These are phyloP conservation scores for Chionis minor DNA, from an alignment of 2,113 vertebrate species.

Conservation along the genomic window DNA sequence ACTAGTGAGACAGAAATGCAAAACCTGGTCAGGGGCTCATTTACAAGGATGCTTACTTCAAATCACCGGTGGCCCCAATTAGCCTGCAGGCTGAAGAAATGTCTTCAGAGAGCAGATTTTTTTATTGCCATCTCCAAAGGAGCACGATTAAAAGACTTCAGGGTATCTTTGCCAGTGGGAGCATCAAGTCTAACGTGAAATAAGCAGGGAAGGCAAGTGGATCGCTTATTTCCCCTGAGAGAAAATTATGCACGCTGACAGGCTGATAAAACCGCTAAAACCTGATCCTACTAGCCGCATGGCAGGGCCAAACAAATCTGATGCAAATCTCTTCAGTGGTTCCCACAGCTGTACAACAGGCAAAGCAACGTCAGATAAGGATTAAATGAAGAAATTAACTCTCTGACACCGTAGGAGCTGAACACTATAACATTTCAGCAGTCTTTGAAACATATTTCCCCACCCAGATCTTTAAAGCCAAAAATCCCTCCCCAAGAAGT, in stretches of 20 bases:
- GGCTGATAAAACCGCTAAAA: slow-evolving; percentile 1
- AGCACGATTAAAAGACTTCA: not conserved
- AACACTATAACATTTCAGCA: accelerated
- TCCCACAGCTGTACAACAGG: not conserved
- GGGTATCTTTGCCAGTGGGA: not conserved
- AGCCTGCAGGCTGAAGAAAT: not conserved
- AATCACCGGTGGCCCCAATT: not conserved
- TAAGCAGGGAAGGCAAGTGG: not conserved
- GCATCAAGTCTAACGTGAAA: slow-evolving; percentile 10
- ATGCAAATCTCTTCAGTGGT: not conserved
- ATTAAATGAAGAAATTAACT: not conserved
- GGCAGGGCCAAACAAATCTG: not conserved
- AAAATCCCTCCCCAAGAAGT: not conserved
- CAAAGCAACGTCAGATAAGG: not conserved
- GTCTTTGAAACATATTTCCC: not conserved
- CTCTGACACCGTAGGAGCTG: not conserved
- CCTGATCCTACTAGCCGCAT: not conserved
- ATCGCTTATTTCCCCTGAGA: not conserved
- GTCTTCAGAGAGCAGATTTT: not conserved
- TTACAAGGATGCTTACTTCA: not conserved
- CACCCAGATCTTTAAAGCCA: not conserved
- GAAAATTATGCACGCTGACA: not conserved
- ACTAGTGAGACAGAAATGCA: not conserved
- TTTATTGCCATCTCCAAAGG: not conserved
- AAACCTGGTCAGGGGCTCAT: not conserved